Evolutionary conservation across 2,888 invertebrate species (phyloP).

Genomic region (Volucella zonaria): DNA sequence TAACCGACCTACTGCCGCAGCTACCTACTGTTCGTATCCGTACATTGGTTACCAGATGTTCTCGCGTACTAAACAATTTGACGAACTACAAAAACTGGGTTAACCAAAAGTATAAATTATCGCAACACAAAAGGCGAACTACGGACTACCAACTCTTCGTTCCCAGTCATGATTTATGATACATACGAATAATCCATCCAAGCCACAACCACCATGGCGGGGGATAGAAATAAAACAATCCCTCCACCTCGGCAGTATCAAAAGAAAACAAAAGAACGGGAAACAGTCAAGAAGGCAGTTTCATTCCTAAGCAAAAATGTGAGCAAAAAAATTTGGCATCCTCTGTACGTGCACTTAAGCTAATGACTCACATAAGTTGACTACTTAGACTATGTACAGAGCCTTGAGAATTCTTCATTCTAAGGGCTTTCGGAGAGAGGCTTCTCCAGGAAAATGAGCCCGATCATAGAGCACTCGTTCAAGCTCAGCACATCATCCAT

Average conservation of each 20-base stretch:
- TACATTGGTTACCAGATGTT: constrained; percentile 32
- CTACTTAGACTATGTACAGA: not conserved
- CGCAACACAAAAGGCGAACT: constrained; percentile 16
- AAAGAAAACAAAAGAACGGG: not conserved
- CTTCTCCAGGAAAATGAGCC: too few species aligned
- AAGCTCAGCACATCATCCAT: too few species aligned
- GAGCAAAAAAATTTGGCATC: constrained; percentile 21
- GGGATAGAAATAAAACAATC: not conserved
- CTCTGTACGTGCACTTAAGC: constrained; percentile 37
- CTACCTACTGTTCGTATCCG: too few species aligned
- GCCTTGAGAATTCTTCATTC: too few species aligned
- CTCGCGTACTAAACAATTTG: constrained; percentile 55
- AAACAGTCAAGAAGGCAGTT: not conserved
- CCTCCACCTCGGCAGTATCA: constrained; percentile 8
- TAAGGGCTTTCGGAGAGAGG: too few species aligned
- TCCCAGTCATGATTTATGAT: not conserved
- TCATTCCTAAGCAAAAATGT: not conserved
- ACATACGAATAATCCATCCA: not conserved
- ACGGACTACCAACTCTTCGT: not conserved
- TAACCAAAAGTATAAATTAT: constrained; percentile 48
- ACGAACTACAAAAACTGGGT: constrained; percentile 56
- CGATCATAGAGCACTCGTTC: too few species aligned
- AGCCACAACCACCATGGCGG: not conserved
- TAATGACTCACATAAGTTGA: constrained; percentile 46
- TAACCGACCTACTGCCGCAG: constrained; percentile 15